A percentile compares a stretch with the other conserved stretches of the same genome.
phyloP scores from a whole-genome alignment of 2,797 vertebrate species.

The Microctenopoma stevenorrisi region DNA sequence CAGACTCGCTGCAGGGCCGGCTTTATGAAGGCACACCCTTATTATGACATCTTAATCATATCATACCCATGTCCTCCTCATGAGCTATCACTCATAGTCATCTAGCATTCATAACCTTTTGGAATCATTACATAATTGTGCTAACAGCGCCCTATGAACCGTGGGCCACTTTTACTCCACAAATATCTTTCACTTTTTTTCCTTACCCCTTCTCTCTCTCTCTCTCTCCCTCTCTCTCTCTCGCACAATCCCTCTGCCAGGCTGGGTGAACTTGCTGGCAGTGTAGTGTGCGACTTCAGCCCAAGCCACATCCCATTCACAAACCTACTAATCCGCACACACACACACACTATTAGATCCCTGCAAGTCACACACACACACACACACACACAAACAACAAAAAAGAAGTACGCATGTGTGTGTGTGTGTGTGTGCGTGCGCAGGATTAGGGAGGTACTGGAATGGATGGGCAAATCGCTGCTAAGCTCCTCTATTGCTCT shows the following conservation, averaged over 20 bases:
- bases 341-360: conserved; percentile 68
- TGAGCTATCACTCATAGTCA: conserved; percentile 30
- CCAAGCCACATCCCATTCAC: conserved; percentile 79
- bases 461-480: conserved; percentile 78
- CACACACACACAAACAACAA: conserved; percentile 10
- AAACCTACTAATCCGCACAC: conserved; percentile 70
- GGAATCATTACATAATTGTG: conserved; percentile 39
- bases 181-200: conserved; percentile 26
- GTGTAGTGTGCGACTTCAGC: conserved; percentile 53
- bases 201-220: conserved; percentile 1
- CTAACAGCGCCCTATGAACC: conserved; percentile 37
- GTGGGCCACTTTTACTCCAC: conserved; percentile 18
- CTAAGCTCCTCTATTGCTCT: conserved; percentile 80
- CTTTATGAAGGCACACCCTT: conserved; percentile 11
- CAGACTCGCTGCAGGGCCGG: background rate
- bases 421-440: conserved; percentile 40
- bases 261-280: conserved; percentile 61
- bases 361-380: conserved; percentile 58
- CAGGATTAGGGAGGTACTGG: conserved; percentile 76
- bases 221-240: conserved; percentile 1
- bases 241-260: conserved; percentile 32
- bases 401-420: conserved; percentile 7
- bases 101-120: conserved; percentile 39
- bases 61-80: conserved; percentile 3
- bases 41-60: conserved; percentile 10